Evolutionary conservation across 1,140 invertebrate species (phyloP).

Genomic region (Euura saliciscinereae): DNA sequence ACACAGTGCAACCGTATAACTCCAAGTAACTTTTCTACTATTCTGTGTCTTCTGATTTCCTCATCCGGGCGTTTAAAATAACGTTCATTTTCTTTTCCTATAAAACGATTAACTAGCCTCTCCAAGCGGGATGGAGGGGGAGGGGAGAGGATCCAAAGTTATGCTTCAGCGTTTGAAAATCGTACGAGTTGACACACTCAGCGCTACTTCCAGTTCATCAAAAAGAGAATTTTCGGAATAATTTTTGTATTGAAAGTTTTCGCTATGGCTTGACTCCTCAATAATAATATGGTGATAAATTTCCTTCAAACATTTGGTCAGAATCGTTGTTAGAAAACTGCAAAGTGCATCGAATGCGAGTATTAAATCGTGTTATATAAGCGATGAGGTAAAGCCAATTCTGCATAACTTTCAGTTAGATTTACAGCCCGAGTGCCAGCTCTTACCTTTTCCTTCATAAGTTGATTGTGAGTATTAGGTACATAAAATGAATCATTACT

Average conservation of each 20-base stretch:
- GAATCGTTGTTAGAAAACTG: background rate
- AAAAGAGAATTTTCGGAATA: background rate
- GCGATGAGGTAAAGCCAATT: background rate
- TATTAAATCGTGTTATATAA: background rate
- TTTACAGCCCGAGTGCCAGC: background rate
- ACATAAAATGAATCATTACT: background rate
- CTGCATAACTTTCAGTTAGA: background rate
- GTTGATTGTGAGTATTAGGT: background rate
- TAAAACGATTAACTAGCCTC: constrained; percentile 33
- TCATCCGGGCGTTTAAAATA: constrained; percentile 23
- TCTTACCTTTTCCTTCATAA: background rate
- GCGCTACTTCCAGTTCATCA: background rate
- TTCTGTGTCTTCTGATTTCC: constrained; percentile 2
- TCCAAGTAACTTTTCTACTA: constrained; percentile 3
- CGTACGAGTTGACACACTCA: background rate
- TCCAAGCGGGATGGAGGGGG: constrained; percentile 49
- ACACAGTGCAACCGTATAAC: background rate
- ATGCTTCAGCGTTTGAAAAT: constrained; percentile 24
- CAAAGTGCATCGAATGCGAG: background rate
- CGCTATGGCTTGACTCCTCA: too few species aligned
- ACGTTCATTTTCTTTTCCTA: constrained; percentile 24
- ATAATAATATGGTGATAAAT: too few species aligned
- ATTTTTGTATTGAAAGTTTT: background rate
- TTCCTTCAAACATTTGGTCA: too few species aligned
- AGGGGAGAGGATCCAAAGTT: constrained; percentile 41